A percentile compares a stretch with the other conserved stretches of the same genome.
Conservation (phyloP, 1,140 invertebrate genomes). For the Piezodorus guildinii region DNA sequence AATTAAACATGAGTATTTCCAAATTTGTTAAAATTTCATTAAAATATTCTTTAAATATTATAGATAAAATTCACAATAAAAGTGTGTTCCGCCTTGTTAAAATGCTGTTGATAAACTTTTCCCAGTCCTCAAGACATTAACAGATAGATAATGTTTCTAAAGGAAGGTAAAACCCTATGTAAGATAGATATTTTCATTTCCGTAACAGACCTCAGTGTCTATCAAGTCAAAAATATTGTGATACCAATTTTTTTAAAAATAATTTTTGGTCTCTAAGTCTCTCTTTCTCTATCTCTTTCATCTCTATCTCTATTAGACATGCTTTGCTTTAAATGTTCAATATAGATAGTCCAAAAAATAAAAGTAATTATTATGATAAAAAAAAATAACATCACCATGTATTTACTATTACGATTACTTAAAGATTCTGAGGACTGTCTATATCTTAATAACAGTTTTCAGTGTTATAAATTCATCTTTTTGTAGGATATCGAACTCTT, state of each 20-base stretch:
- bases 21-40: too few relatives aligned
- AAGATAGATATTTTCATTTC: conserved; percentile 18
- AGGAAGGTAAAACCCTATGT: neutral
- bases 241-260: conserved; percentile 28
- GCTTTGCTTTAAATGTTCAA: conserved; percentile 22
- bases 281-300: conserved; percentile 21
- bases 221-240: conserved; percentile 29
- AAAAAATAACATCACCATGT: too few relatives aligned
- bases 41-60: too few relatives aligned
- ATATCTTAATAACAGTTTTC: conserved; percentile 13
- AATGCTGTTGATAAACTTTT: conserved; percentile 8
- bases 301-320: conserved; percentile 20
- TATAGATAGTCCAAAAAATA: conserved; percentile 5
- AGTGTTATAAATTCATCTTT: conserved; percentile 9
- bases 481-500: neutral
- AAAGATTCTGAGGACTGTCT: neutral
- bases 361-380: neutral
- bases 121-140: conserved; percentile 10
- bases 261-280: conserved; percentile 22
- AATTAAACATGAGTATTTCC: too few relatives aligned
- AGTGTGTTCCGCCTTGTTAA: conserved; percentile 7
- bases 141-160: neutral
- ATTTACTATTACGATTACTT: too few relatives aligned
- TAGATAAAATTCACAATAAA: neutral
- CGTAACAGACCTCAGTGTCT: conserved; percentile 21